phyloP scores from a whole-genome alignment of 2,113 vertebrate species.

The Anseranas semipalmata region DNA sequence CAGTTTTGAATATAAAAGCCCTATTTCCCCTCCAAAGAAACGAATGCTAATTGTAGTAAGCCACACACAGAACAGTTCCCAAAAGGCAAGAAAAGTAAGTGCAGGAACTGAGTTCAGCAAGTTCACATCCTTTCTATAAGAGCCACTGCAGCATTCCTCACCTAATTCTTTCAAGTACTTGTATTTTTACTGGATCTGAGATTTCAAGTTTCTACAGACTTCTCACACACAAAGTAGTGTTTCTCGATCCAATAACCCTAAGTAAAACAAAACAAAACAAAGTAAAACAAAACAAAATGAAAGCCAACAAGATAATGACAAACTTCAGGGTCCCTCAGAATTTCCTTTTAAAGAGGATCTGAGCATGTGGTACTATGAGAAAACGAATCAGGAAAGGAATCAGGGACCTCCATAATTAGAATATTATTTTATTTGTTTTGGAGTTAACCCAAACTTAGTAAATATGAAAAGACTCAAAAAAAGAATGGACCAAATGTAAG shows the following conservation, averaged over 20 bases:
- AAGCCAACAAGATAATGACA: neutral
- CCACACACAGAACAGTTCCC: neutral
- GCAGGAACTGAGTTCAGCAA: neutral
- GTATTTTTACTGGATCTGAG: constrained; percentile 79
- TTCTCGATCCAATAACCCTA: neutral
- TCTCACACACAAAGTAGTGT: constrained; percentile 69
- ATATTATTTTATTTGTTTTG: neutral
- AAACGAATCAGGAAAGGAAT: constrained; percentile 57
- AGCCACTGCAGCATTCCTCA: constrained; percentile 38
- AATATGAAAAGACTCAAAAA: neutral
- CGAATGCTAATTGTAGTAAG: neutral
- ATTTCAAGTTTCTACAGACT: constrained; percentile 81
- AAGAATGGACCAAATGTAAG: neutral
- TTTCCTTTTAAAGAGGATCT: constrained; percentile 71
- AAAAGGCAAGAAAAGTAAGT: neutral
- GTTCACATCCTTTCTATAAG: neutral
- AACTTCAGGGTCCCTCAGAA: neutral
- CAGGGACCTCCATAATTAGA: neutral
- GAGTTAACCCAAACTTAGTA: neutral
- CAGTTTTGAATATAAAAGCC: neutral
- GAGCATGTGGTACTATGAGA: neutral
- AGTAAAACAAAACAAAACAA: neutral
- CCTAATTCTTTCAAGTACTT: constrained; percentile 81
- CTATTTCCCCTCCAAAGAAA: neutral
- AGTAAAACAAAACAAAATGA: neutral